phyloP scores from a whole-genome alignment of 2,888 invertebrate species.

The Agrotis puta region DNA sequence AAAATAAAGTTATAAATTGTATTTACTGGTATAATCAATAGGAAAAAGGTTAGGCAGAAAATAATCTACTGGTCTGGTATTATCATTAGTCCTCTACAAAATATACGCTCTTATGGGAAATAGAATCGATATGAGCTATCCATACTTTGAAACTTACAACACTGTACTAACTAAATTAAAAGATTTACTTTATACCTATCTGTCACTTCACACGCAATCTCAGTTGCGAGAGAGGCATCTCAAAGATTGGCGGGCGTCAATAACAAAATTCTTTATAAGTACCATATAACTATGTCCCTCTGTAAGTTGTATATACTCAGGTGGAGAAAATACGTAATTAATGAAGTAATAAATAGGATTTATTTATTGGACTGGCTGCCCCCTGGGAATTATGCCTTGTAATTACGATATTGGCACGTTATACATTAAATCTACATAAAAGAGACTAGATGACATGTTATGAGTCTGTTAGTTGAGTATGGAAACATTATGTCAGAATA shows the following conservation, averaged over 20 bases:
- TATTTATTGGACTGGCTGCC: not conserved
- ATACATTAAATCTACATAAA: no score
- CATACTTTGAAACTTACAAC: not conserved
- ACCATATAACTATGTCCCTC: slow-evolving; percentile 2
- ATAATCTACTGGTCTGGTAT: not conserved
- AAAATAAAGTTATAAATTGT: no score
- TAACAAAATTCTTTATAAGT: slow-evolving; percentile 36
- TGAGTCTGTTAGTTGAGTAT: no score
- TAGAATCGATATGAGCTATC: not conserved
- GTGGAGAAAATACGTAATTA: slow-evolving; percentile 22
- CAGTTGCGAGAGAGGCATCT: slow-evolving; percentile 5
- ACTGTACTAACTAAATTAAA: not conserved
- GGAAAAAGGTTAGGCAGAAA: no score
- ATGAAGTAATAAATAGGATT: not conserved
- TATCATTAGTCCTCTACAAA: not conserved
- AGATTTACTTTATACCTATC: not conserved
- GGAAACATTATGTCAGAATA: no score
- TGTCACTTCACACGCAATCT: slow-evolving; percentile 29
- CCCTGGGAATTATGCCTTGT: not conserved
- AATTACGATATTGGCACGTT: not conserved
- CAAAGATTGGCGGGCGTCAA: slow-evolving; percentile 21
- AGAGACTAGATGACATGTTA: no score
- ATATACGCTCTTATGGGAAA: not conserved
- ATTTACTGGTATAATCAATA: no score
- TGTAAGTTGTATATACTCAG: slow-evolving; percentile 4